These are phyloP conservation scores for Synodontis membranacea DNA, from an alignment of 2,113 vertebrate genomes.

Conservation along the genomic window DNA sequence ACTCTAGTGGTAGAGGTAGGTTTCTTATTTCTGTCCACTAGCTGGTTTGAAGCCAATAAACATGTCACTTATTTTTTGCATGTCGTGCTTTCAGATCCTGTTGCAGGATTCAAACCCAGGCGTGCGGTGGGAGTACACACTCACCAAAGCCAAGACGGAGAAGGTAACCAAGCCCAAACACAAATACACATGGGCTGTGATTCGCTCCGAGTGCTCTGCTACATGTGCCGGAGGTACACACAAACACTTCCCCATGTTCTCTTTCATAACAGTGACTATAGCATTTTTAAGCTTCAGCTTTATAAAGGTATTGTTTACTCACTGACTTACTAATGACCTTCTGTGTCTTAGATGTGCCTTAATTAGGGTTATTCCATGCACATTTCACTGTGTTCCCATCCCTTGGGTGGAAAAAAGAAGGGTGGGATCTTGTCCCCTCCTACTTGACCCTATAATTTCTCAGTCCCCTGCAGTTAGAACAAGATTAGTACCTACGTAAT, in stretches of 20 bases:
- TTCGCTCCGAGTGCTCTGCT: constrained; percentile 79
- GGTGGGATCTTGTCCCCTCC: not conserved
- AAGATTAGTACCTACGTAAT: not conserved
- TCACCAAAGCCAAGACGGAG: constrained; percentile 66
- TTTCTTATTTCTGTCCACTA: not conserved
- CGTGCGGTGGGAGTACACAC: constrained; percentile 81
- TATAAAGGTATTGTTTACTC: not conserved
- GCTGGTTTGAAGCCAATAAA: not conserved
- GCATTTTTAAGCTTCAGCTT: not conserved
- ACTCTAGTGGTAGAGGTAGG: constrained; percentile 82
- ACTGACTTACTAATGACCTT: not conserved
- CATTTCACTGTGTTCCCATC: constrained; percentile 8
- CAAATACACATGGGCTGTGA: constrained; percentile 81
- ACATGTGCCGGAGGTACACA: constrained; percentile 81
- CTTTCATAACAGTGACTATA: not conserved
- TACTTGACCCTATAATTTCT: constrained; percentile 28
- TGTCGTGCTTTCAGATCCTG: constrained; percentile 71
- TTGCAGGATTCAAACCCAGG: constrained; percentile 85
- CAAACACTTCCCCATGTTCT: not conserved
- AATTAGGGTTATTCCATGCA: constrained; percentile 3
- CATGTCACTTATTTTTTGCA: not conserved
- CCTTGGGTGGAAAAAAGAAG: constrained; percentile 8
- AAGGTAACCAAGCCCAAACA: constrained; percentile 66
- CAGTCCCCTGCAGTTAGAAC: not conserved
- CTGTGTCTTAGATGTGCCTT: not conserved